phyloP scores from a whole-genome alignment of 2,113 vertebrate genomes.

The Scopus umbretta region DNA sequence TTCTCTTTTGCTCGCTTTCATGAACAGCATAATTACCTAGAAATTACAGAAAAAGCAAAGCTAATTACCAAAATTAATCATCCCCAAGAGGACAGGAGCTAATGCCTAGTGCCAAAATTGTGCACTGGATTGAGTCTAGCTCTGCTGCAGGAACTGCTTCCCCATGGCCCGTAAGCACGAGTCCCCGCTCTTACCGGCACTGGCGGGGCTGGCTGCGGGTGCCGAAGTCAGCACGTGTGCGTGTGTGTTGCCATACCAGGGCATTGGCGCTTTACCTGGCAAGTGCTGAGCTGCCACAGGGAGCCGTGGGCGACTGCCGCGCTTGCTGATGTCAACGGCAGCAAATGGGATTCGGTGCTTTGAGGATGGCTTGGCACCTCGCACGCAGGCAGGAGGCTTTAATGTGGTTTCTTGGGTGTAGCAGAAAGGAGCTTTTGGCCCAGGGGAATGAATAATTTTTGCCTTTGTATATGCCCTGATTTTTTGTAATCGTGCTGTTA shows the following conservation, averaged over 20 bases:
- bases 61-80: not conserved
- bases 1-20: not conserved
- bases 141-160: not conserved
- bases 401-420: constrained; percentile 52
- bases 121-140: not conserved
- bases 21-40: not conserved
- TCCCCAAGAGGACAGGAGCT: not conserved
- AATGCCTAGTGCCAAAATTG: not conserved
- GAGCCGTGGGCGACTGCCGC: not conserved
- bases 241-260: accelerated
- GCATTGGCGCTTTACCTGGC: not conserved
- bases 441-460: not conserved
- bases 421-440: constrained; percentile 28
- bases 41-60: not conserved
- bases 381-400: not conserved
- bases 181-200: accelerated
- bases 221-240: not conserved
- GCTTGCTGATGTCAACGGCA: not conserved
- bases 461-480: not conserved
- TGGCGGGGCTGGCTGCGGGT: not conserved
- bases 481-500: not conserved
- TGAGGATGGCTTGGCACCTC: constrained; percentile 1
- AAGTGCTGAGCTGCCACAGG: not conserved
- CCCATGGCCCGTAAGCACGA: accelerated
- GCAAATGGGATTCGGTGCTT: not conserved